Base-by-base conservation (phyloP, 1,140 invertebrate species). In the Drosophila sproati region DNA sequence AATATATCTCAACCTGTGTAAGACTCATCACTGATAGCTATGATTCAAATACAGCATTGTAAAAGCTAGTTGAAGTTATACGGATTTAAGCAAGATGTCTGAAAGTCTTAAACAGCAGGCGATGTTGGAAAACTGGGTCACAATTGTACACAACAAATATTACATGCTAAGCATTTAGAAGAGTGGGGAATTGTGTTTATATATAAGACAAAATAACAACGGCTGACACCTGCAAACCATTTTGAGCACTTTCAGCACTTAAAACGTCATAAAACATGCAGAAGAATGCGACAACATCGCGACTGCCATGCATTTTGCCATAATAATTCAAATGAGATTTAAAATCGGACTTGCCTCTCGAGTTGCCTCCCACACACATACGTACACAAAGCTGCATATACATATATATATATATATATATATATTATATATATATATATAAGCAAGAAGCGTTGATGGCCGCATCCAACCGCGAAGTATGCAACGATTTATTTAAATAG, bases 401-500 rank as follows among this genome's bases (percentile, higher is more conserved):
- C 1, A 20, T 1, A 20, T 20, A 20, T 20, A 20, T 20, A 20
- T 10, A 57, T 10, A 59, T 20, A 20, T 0, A 59, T 4, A 43
- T 5, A 57, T 10, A 59, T 12, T 12, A 57, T 10, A 59, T 12
- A 0, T 12, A 12, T 12, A 12, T 12, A 12, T 5, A 57, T 10
- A 59, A 57, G 62, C 47, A 68, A 68, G 41, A 47, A 39, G 64
- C 43, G 61, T 54, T 73, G 56, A 62, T 68, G 52, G 57, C 57
- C 50, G 60, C 63, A 51, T 59, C 39, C 77, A 47, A 74, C 85
- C 85, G 75, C 83, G 76, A 88, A 83, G 83, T 88, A 83, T 77
- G 83, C 83, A 83, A 88, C 83, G 78, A 83, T 83, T 89, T 89
- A 89, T 89, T 89, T 89, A 89, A 89, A 89, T 89, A 89, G 81